Base-by-base conservation (phyloP, 2,888 invertebrate genomes). In the Rhagophthalmus giganteus region DNA sequence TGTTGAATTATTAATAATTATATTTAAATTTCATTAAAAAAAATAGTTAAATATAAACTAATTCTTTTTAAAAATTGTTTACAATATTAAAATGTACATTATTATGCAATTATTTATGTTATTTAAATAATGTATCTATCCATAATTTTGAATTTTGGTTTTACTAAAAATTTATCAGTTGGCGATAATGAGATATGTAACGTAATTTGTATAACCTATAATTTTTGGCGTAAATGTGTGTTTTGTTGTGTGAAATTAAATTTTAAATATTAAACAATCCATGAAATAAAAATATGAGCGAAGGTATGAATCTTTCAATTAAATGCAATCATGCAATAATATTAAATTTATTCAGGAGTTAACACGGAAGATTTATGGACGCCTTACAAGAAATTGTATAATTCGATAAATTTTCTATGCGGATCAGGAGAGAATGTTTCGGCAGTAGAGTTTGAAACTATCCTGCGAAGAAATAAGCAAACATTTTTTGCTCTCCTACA, bases 401-500 rank as follows among this genome's bases (percentile, higher is more conserved):
- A 78, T 15, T 79, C 85, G 34, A 84, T 90, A 27, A 87, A 87
- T 65, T 80, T 81, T 45, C 83, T 86, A 62, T 76, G 90, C 20
- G 78, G 81, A 4, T 79, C 81, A 38, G 80, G 84, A 16, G 78
- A 76, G 34, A 77, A 78, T 5, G 59, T 62, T 37, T 79, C 79
- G 15, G 81, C 83, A 66, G 81, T 83, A 11, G 83, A 85, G 52
- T 82, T 94, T 64, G 93, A 94, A 73, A 81, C 86, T 34, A 80
- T 83, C 7, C 74, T 95, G 11, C 79, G 87, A 44, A 84, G 87
- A 67, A 88, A 93, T 68, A 90, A 91, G 69, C 90, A 92, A 64
- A 90, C 88, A 69, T 95, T 96, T 69, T 79, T 90, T 11, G 84
- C 88, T 6, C 78, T 95, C 2, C 77, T 95, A 33, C 88, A 88